Evolutionary conservation across 2,113 vertebrate species (phyloP).

Genomic region (Laticauda laticaudata): DNA sequence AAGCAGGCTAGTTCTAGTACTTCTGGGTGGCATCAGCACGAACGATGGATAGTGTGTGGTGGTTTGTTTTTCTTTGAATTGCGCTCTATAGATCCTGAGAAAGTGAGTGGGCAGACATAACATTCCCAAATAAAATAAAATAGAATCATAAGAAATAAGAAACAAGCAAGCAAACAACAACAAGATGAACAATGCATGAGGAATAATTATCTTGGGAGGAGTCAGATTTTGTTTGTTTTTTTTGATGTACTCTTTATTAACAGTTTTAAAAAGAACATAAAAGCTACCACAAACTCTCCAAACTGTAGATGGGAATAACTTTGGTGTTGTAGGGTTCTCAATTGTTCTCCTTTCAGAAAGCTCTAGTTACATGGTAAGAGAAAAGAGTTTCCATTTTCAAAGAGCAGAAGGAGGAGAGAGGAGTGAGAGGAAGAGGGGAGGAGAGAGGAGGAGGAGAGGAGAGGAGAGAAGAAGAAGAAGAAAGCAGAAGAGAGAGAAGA

Average conservation of each 20-base stretch:
- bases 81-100: too few relatives aligned
- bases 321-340: neutral
- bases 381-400: too few relatives aligned
- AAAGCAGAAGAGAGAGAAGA: too few relatives aligned
- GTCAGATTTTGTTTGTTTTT: neutral
- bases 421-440: too few relatives aligned
- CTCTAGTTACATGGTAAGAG: too few relatives aligned
- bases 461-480: neutral
- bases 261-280: neutral
- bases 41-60: neutral
- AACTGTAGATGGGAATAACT: neutral
- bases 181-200: too few relatives aligned
- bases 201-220: neutral
- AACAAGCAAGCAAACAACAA: accelerated
- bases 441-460: neutral
- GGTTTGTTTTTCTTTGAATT: too few relatives aligned
- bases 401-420: too few relatives aligned
- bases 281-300: neutral
- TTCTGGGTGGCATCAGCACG: neutral
- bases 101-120: too few relatives aligned
- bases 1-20: neutral
- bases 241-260: neutral
- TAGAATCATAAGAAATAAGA: too few relatives aligned
- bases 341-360: too few relatives aligned
- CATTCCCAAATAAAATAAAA: neutral